These are phyloP conservation scores for Tenrec ecaudatus DNA, from an alignment of 2,113 vertebrate species.

Conservation along the genomic window DNA sequence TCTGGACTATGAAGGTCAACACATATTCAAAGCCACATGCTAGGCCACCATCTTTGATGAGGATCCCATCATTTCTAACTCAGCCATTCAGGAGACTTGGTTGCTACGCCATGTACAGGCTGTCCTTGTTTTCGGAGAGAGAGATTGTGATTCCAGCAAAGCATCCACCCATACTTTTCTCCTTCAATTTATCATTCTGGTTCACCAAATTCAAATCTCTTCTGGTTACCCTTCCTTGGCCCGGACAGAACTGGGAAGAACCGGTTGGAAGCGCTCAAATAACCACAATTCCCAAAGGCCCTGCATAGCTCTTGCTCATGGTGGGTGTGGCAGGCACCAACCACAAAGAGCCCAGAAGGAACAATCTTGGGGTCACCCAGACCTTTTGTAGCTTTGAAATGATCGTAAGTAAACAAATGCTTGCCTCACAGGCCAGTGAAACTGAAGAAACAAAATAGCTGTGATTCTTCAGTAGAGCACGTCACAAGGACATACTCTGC, in stretches of 20 bases:
- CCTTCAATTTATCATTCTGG: not conserved
- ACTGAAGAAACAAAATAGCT: conserved; percentile 41
- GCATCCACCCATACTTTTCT: not conserved
- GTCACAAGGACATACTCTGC: not conserved
- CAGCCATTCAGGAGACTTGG: not conserved
- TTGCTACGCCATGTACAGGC: not conserved
- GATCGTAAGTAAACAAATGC: not conserved
- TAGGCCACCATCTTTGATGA: not conserved
- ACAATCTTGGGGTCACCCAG: not conserved
- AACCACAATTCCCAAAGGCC: conserved; percentile 1
- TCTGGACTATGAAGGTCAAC: too few species aligned
- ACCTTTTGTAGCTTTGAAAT: conserved; percentile 57
- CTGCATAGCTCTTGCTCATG: conserved; percentile 28
- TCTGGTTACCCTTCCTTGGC: not conserved
- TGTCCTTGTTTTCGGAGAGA: not conserved
- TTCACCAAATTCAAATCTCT: not conserved
- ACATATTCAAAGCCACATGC: too few species aligned
- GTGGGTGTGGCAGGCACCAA: not conserved
- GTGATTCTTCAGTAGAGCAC: not conserved
- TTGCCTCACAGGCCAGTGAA: not conserved
- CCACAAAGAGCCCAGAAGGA: not conserved
- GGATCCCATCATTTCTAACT: not conserved
- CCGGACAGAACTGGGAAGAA: not conserved
- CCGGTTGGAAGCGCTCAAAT: not conserved
- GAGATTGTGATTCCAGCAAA: not conserved